Conservation (phyloP, 2,888 invertebrate genomes). For the Drosophila paracracens region DNA sequence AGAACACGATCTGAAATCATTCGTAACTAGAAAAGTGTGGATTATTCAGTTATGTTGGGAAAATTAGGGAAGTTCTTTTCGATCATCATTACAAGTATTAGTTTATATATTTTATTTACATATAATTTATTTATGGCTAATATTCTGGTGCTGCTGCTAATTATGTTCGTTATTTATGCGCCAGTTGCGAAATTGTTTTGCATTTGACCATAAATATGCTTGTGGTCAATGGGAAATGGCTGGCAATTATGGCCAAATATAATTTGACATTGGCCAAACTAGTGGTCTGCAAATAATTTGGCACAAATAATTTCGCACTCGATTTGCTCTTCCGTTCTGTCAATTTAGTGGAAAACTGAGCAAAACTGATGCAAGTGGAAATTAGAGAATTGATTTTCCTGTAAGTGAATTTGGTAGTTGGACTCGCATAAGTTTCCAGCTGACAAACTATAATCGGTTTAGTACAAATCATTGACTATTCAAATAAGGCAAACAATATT, state of each 20-base stretch:
- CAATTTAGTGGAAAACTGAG: neutral
- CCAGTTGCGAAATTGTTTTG: slow-evolving; percentile 37
- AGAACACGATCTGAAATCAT: too few relatives aligned
- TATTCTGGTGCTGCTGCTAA: slow-evolving; percentile 18
- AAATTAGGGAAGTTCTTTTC: neutral
- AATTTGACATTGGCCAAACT: slow-evolving; percentile 14
- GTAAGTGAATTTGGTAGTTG: neutral
- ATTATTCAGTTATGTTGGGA: neutral
- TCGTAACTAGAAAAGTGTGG: rapidly evolving
- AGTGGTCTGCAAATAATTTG: slow-evolving; percentile 31
- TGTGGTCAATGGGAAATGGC: slow-evolving; percentile 34
- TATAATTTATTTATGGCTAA: neutral
- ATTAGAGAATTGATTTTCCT: neutral
- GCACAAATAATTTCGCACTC: slow-evolving; percentile 24
- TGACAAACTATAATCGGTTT: neutral
- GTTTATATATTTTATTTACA: neutral
- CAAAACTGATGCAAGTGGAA: neutral
- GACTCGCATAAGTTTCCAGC: neutral
- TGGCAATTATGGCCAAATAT: slow-evolving; percentile 36
- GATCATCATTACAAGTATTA: neutral
- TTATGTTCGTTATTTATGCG: slow-evolving; percentile 59
- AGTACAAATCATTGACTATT: neutral
- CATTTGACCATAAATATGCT: slow-evolving; percentile 19
- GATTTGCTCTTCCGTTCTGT: slow-evolving; percentile 26
- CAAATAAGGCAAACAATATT: neutral